phyloP scores from a whole-genome alignment of 2,888 invertebrate genomes.

The Caenorhabditis sp. region DNA sequence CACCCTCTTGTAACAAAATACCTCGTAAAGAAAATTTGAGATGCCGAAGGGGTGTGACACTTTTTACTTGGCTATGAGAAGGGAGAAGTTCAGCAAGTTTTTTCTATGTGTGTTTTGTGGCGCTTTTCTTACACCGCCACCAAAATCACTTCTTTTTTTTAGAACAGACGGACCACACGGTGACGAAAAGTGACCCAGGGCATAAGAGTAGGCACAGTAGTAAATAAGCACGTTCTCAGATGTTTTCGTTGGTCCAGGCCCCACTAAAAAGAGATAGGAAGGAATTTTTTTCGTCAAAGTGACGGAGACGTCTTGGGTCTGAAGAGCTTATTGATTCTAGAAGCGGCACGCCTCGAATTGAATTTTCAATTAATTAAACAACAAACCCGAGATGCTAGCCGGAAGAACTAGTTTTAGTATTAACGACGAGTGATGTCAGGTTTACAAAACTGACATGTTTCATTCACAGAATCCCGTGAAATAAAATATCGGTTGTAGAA shows the following conservation, averaged over 20 bases:
- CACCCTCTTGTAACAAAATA: conserved; percentile 32
- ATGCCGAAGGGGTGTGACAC: conserved; percentile 20
- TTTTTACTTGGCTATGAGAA: conserved; percentile 30
- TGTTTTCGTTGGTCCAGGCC: conserved; percentile 44
- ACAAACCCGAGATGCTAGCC: conserved; percentile 34
- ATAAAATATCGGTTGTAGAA: too few species aligned
- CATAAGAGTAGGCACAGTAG: conserved; percentile 27
- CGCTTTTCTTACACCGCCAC: conserved; percentile 21
- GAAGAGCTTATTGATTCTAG: conserved; percentile 35
- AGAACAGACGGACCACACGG: conserved; percentile 36
- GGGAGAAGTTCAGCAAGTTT: conserved; percentile 53
- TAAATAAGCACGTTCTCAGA: conserved; percentile 63
- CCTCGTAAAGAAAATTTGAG: conserved; percentile 38
- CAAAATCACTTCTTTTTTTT: conserved; percentile 42
- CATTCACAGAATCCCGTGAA: neutral
- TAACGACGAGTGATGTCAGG: conserved; percentile 27
- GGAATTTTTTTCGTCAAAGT: conserved; percentile 3
- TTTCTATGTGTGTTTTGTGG: conserved; percentile 25
- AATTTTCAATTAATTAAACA: conserved; percentile 64
- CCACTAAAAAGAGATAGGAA: conserved; percentile 14
- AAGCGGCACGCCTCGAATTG: conserved; percentile 47
- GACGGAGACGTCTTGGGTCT: conserved; percentile 2
- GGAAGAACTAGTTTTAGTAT: conserved; percentile 22
- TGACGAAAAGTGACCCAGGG: conserved; percentile 43
- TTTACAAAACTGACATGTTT: neutral